Percentiles rank a stretch among this genome's conserved stretches.
Evolutionary conservation across 1,140 invertebrate species (phyloP).

Genomic region (Aporrectodea caliginosa): DNA sequence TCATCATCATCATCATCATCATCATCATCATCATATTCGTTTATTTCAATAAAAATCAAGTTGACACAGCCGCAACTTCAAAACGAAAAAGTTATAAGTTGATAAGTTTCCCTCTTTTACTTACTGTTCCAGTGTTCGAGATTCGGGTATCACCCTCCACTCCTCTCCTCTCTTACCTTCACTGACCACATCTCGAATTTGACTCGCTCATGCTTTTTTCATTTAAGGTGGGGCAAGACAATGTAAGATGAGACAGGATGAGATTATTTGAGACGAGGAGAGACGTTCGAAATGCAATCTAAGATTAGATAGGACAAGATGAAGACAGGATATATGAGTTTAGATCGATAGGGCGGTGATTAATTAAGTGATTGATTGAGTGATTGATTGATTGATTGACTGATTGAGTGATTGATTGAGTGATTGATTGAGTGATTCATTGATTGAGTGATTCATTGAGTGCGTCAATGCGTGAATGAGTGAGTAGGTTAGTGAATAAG

Average conservation of each 20-base stretch:
- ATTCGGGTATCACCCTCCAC: neutral
- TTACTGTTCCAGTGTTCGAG: neutral
- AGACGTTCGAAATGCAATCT: neutral
- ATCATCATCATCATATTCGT: too few relatives aligned
- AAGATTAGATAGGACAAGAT: neutral
- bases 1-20: slow-evolving; percentile 14
- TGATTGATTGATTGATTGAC: slow-evolving; percentile 1
- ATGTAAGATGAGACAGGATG: too few relatives aligned
- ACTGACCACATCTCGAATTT: too few relatives aligned
- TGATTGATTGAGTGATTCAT: slow-evolving; percentile 15
- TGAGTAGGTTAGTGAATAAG: slow-evolving; percentile 12
- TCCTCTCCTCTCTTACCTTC: neutral
- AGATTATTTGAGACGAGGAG: neutral
- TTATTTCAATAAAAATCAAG: too few relatives aligned
- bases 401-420: slow-evolving; percentile 21
- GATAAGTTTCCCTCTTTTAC: too few relatives aligned
- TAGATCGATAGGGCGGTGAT: neutral
- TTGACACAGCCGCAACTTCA: too few relatives aligned
- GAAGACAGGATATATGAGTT: neutral
- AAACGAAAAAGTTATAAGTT: too few relatives aligned
- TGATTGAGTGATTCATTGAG: slow-evolving; percentile 23
- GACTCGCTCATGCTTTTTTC: too few relatives aligned
- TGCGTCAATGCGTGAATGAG: slow-evolving; percentile 13
- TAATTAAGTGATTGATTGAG: neutral
- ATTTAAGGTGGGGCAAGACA: too few relatives aligned